Base-by-base conservation (phyloP, 2,797 vertebrate genomes). In the Sebastes flavidus region DNA sequence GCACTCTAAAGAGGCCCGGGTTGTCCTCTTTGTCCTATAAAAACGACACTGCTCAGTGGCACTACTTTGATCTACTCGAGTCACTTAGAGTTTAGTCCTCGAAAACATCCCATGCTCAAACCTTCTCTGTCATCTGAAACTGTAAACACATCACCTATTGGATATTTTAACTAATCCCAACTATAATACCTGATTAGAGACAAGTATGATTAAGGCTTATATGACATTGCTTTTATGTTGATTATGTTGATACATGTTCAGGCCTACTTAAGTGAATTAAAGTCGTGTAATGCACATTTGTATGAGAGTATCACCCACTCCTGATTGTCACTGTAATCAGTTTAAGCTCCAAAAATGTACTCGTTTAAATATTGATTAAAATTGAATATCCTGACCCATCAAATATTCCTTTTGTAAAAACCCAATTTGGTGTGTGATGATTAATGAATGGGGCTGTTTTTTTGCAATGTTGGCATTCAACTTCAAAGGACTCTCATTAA, bases 211-310 rank as follows among this genome's bases (percentile, higher is more conserved):
- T 88, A 79, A 72, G 69, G 76, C 59, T 88, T 93, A 38, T 83
- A 74, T 88, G 77, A 62, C 83, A 71, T 46, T 78, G 93, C 94
- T 95, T 94, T 95, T 90, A 95, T 91, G 88, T 88, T 94, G 91
- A 95, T 95, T 94, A 32, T 91, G 91, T 92, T 92, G 80, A 90
- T 92, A 89, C 86, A 65, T 90, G 91, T 88, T 84, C 65, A 52
- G 66, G 54, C 42, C 71, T 82, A 85, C 88, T 89, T 88, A 88
- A 65, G 78, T 78, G 89, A 88, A 92, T 93, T 83, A 89, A 87
- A 86, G n/a, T 72, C 77, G 27, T 91, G 87, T 92, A 93, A 92
- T 91, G 68, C 87, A 25, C 67, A 63, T 89, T 87, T 88, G 77
- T 73, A 49, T 30, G 65, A 67, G 54, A 34, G n/a, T 71, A 72